Evolutionary conservation across 2,113 vertebrate genomes (phyloP).

Genomic region (Mormoops blainvillei): DNA sequence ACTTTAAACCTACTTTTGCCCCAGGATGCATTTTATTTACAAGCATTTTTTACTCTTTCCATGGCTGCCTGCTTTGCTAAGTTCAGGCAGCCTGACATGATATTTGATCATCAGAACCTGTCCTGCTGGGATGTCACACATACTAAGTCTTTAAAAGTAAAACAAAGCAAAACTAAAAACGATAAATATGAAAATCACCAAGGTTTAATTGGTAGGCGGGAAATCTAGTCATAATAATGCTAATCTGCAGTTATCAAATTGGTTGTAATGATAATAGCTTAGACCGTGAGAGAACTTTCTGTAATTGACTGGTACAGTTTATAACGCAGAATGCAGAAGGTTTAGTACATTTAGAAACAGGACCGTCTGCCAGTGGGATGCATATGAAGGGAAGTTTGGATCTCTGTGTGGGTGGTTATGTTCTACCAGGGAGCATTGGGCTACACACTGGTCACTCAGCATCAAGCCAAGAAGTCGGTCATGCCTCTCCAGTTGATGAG

Average conservation of each 20-base stretch:
- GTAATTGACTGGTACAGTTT: background rate
- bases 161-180: background rate
- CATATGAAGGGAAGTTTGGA: background rate
- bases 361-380: background rate
- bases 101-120: background rate
- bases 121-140: background rate
- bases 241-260: slow-evolving; percentile 4
- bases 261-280: background rate
- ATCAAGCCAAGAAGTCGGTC: background rate
- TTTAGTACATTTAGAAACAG: background rate
- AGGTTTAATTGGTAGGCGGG: background rate
- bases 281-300: background rate
- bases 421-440: background rate
- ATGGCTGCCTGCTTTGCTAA: background rate
- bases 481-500: background rate
- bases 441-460: background rate
- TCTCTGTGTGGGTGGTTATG: background rate
- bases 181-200: background rate
- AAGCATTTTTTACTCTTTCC: background rate
- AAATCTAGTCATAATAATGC: background rate
- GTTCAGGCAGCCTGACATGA: background rate
- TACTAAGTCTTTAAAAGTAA: background rate
- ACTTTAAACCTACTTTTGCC: background rate
- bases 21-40: background rate
- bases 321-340: background rate